phyloP scores from a whole-genome alignment of 2,888 invertebrate species.

The Malthinus seriepunctatus region DNA sequence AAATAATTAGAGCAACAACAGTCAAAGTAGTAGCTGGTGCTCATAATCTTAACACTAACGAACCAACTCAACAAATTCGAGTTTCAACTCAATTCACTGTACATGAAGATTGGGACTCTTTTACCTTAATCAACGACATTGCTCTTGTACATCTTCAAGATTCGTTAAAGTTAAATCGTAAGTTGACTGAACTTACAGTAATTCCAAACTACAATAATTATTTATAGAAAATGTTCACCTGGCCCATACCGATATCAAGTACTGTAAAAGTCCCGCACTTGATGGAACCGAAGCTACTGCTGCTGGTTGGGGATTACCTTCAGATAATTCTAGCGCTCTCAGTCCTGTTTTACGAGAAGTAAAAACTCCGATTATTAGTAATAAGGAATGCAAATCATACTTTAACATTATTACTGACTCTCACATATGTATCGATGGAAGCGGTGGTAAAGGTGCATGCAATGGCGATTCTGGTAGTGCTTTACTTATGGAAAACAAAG shows the following conservation, averaged over 20 bases:
- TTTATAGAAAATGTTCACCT: not conserved
- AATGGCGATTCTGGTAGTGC: not conserved
- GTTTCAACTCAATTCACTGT: constrained; percentile 35
- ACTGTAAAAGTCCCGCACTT: not conserved
- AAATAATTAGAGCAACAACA: constrained; percentile 19
- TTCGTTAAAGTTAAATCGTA: not conserved
- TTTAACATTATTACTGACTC: not conserved
- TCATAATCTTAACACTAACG: constrained; percentile 41
- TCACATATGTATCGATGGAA: not conserved
- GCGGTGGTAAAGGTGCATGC: not conserved
- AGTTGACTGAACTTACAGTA: too few species aligned
- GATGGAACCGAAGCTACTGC: not conserved
- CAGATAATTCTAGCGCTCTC: not conserved
- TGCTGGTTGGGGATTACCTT: not conserved
- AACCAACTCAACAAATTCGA: constrained; percentile 45
- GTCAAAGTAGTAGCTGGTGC: constrained; percentile 36
- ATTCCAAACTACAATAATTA: not conserved
- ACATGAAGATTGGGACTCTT: constrained; percentile 45
- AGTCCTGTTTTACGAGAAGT: not conserved
- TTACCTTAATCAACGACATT: constrained; percentile 52
- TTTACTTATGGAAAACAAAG: not conserved
- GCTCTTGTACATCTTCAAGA: constrained; percentile 42
- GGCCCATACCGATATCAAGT: not conserved
- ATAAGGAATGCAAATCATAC: not conserved
- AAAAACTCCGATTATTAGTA: not conserved